Evolutionary conservation across 2,888 invertebrate species (phyloP).

Genomic region (Parthenolecanium corni): DNA sequence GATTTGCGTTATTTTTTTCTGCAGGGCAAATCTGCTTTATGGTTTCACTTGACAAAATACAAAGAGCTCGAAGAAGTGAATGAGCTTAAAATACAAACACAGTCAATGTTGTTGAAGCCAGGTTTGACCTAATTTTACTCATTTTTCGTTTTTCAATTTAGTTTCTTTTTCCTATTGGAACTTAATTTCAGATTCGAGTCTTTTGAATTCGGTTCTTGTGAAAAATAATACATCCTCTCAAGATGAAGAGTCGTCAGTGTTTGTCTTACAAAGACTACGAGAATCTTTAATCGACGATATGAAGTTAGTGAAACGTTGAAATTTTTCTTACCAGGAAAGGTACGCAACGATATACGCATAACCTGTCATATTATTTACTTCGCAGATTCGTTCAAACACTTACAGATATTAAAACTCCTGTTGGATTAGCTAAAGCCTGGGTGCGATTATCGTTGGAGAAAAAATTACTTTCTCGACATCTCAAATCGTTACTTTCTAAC

Average conservation of each 20-base stretch:
- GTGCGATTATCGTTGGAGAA: conserved; percentile 91
- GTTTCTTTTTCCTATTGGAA: neutral
- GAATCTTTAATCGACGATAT: conserved; percentile 12
- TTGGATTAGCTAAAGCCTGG: conserved; percentile 92
- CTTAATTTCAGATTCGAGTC: conserved; percentile 10
- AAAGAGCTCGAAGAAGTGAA: conserved; percentile 62
- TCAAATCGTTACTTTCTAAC: conserved; percentile 73
- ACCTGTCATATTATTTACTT: neutral
- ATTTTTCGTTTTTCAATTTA: neutral
- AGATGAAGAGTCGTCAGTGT: conserved; percentile 17
- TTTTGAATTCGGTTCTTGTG: neutral
- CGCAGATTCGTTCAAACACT: conserved; percentile 60
- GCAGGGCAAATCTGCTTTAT: conserved; percentile 87
- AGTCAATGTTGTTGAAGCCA: neutral
- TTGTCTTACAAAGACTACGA: conserved; percentile 11
- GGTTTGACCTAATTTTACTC: neutral
- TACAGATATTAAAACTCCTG: conserved; percentile 96
- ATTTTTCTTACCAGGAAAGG: neutral
- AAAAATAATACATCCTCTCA: neutral
- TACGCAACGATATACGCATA: neutral
- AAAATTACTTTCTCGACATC: conserved; percentile 84
- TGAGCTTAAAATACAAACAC: neutral
- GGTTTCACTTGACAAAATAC: conserved; percentile 87
- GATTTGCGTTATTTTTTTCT: neutral
- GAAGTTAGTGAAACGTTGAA: neutral